Conservation (phyloP, 2,113 vertebrate species). For the Colossoma macropomum region DNA sequence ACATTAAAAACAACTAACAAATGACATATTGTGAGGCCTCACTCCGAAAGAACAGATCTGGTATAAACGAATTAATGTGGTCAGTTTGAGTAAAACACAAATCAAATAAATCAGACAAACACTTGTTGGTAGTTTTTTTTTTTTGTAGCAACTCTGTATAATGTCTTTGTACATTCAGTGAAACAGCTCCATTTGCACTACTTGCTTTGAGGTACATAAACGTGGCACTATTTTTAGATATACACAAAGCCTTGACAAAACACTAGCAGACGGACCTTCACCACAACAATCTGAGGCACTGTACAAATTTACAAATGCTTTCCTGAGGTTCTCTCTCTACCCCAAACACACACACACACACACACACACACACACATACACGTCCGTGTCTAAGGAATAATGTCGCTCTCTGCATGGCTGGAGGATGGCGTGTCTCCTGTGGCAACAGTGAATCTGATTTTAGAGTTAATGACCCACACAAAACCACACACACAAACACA, state of each 20-base stretch:
- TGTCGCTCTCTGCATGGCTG: conserved; percentile 87
- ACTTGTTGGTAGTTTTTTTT: not conserved
- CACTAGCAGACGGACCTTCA: conserved; percentile 38
- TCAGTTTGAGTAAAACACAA: not conserved
- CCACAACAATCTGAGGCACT: conserved; percentile 49
- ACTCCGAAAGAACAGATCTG: no score
- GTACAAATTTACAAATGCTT: conserved; percentile 66
- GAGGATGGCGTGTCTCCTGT: conserved; percentile 81
- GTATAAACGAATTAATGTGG: no score
- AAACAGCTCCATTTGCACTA: conserved; percentile 49
- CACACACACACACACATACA: conserved; percentile 52
- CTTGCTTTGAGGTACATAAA: conserved; percentile 49
- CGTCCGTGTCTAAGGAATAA: conserved; percentile 88
- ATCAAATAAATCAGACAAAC: conserved; percentile 23
- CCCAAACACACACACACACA: conserved; percentile 38
- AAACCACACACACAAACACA: conserved; percentile 82
- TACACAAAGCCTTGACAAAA: conserved; percentile 45
- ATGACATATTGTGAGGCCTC: no score
- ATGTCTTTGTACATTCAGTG: conserved; percentile 61
- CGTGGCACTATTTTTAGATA: conserved; percentile 42
- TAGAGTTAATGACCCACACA: conserved; percentile 83
- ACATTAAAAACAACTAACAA: no score
- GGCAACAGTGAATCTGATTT: conserved; percentile 81
- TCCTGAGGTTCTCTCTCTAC: conserved; percentile 87
- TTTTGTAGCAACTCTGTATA: conserved; percentile 75